Conservation (phyloP, 2,888 invertebrate genomes). For the Clitarchus hookeri region DNA sequence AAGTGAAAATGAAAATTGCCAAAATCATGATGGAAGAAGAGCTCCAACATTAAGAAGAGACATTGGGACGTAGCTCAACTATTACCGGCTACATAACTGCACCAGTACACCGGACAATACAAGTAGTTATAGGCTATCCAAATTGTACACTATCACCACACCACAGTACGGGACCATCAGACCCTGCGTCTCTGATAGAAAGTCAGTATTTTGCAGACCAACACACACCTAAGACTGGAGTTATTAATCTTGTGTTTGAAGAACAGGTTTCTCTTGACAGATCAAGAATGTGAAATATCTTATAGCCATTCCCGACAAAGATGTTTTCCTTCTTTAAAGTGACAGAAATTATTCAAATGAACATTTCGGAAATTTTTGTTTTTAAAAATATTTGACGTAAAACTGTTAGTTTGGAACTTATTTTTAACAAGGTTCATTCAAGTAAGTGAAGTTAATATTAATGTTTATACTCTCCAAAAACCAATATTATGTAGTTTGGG, state of each 20-base stretch:
- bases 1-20: conserved; percentile 21
- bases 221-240: neutral
- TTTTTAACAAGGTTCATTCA: no score
- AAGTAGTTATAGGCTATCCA: neutral
- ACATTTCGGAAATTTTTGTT: no score
- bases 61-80: neutral
- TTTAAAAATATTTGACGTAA: no score
- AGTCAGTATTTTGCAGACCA: no score
- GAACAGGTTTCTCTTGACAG: neutral
- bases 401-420: no score
- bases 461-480: no score
- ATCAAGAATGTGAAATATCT: neutral
- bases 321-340: neutral
- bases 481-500: no score
- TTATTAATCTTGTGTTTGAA: neutral
- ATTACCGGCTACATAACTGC: neutral
- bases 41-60: neutral
- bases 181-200: neutral
- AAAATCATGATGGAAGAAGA: neutral
- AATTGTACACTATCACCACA: neutral
- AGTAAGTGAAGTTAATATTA: no score
- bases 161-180: neutral
- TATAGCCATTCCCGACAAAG: neutral
- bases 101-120: neutral
- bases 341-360: no score